A percentile compares a stretch with the other conserved stretches of the same genome.
Evolutionary conservation across 2,113 vertebrate species (phyloP).

Genomic region (Anolis carolinensis): DNA sequence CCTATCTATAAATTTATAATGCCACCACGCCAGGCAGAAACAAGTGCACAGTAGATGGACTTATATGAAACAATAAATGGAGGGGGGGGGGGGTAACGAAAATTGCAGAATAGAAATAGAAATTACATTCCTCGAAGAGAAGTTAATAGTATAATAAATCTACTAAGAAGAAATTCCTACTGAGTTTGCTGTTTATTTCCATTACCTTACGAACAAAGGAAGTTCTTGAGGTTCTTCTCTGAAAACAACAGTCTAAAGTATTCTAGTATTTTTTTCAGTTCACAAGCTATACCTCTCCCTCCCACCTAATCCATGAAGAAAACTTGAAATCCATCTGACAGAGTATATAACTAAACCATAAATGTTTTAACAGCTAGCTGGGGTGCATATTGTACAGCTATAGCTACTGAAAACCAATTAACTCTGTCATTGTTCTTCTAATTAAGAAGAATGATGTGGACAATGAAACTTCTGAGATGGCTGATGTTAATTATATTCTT

Average conservation of each 20-base stretch:
- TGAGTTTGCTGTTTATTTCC: neutral
- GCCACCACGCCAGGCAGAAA: neutral
- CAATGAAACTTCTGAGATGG: neutral
- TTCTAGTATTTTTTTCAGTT: neutral
- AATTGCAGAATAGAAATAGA: neutral
- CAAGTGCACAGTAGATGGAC: neutral
- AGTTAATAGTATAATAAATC: neutral
- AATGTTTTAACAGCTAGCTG: neutral
- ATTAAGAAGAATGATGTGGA: neutral
- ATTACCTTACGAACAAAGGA: neutral
- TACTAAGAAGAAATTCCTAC: neutral
- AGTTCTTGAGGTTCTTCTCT: neutral
- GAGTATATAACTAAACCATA: neutral
- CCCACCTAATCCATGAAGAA: neutral
- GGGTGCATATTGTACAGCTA: neutral
- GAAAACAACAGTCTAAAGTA: neutral
- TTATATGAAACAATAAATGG: neutral
- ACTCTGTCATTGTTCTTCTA: neutral
- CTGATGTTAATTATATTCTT: neutral
- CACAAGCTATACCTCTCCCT: neutral
- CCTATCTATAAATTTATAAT: slow-evolving; percentile 29
- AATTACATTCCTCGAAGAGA: neutral
- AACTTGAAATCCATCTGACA: neutral
- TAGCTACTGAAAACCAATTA: neutral
- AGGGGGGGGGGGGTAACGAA: slow-evolving; percentile 10